phyloP scores from a whole-genome alignment of 2,797 vertebrate genomes.

The Melanotaenia trifasciata region DNA sequence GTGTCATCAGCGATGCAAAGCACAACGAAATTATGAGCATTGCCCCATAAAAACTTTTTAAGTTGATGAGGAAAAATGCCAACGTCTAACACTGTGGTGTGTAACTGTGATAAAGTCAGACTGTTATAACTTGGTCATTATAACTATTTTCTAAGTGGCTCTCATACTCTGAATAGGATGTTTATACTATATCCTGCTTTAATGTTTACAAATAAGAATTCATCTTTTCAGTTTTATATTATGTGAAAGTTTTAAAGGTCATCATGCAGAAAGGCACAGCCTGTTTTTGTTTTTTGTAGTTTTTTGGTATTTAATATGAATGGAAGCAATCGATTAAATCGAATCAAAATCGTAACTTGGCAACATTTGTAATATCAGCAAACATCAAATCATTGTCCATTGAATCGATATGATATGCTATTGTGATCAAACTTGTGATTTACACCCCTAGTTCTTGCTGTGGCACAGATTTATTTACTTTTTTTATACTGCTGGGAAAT shows the following conservation, averaged over 20 bases:
- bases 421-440: not conserved
- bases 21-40: not conserved
- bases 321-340: not conserved
- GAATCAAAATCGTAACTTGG: not conserved
- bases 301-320: not conserved
- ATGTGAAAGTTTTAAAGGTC: not conserved
- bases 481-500: constrained; percentile 15
- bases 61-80: not conserved
- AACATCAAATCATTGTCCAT: not conserved
- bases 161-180: not conserved
- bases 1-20: not conserved
- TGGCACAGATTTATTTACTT: not conserved
- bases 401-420: not conserved
- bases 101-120: not conserved
- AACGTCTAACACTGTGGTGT: not conserved
- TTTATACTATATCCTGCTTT: not conserved
- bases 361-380: not conserved
- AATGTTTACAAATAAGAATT: not conserved
- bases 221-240: not conserved
- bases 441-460: constrained; percentile 2
- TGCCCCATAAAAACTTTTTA: not conserved
- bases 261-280: not conserved
- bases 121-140: not conserved
- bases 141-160: not conserved
- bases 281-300: not conserved